Evolutionary conservation across 2,888 invertebrate genomes (phyloP), one percentile per base, ranked within the genome.

Genomic region (Eupithecia insigniata): DNA sequence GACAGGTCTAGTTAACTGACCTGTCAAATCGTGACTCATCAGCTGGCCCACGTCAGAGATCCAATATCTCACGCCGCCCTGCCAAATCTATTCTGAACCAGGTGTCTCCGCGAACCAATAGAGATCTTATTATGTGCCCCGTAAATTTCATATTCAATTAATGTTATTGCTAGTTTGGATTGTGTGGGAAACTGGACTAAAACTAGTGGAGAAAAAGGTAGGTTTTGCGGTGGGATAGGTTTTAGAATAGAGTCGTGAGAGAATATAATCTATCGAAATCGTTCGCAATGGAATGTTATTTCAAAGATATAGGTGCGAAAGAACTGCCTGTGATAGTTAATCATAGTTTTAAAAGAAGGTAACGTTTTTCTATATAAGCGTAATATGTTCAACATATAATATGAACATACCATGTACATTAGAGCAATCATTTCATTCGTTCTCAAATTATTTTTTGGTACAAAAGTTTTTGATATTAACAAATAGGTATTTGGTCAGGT

Each of bases 81-180:
- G 91, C 92, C 91, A 91, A 90, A 73, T 91, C 92, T 92, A 92
- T 91, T 92, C 88, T 90, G 87, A 88, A 81, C 82, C 70, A 73
- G 70, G 67, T 55, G 60, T 16, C 62, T 62, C 70, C 65, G 65
- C 78, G 80, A 68, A 69, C 72, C 18, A 81, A 75, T 78, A 76
- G 67, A 34, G 70, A 81, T 79, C 76, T 73, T 80, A 77, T 64
- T 26, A 32, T 34, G 14, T 4, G 28, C 36, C n/a, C 0, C 32
- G 34, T 80, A 82, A 79, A 80, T 73, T 64, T 73, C 66, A 69
- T 75, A 78, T 82, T 82, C 46, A 51, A 60, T 73, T 74, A 74
- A 55, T 66, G 71, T 18, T 5, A 70, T 66, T 67, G 26, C 43
- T 43, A 30, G 32, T 30, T 32, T 61, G 60, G 1, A 1, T 28